Evolutionary conservation across 2,113 vertebrate genomes (phyloP), one percentile per base, ranked within the genome.

Genomic region (Acrocephalus arundinaceus): DNA sequence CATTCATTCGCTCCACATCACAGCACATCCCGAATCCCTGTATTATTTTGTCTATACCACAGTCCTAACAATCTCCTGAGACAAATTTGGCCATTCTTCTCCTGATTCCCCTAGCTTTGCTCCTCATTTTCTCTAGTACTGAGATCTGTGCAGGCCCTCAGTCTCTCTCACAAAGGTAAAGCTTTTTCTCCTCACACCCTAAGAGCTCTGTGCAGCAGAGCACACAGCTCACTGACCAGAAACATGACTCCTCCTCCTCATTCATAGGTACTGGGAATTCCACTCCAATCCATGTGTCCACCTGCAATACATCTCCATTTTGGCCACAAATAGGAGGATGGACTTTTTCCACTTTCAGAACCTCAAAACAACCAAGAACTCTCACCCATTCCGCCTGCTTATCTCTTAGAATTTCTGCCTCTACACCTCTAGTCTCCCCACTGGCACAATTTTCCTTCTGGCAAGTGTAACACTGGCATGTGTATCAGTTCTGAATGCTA

Each of bases 1-100:
- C 17, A 23, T 27, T 46, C 33, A 25, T 37, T 59, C 37, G 54
- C 62, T 51, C 14, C 2, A 0, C 30, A 54, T 8, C 72, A 66
- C 28, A 16, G 9, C 7, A 1, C 15, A 33, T 7, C 9, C 5
- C 0, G 1, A 71, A 11, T 39, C 12, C 23, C 55, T 54, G 11
- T n/a, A 80, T 45, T 20, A 45, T 15, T 13, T 27, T 54, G 10
- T 18, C 78, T 46, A 55, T 19, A 45, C 2, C 28, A 41, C 67
- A 80, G 14, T 25, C 51, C 28, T 30, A 80, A 30, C 17, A 70
- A 78, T 8, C 13, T 20, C 59, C 33, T 1, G 3, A 84, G 24
- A 54, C 18, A 52, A 27, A 33, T 58, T 59, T 15, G 72, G 54
- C n/a, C 22, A 58, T 54, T 67, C 46, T 76, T 33, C 27, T 31